phyloP scores from a whole-genome alignment of 2,113 vertebrate species.

The Puffinus mauretanicus region DNA sequence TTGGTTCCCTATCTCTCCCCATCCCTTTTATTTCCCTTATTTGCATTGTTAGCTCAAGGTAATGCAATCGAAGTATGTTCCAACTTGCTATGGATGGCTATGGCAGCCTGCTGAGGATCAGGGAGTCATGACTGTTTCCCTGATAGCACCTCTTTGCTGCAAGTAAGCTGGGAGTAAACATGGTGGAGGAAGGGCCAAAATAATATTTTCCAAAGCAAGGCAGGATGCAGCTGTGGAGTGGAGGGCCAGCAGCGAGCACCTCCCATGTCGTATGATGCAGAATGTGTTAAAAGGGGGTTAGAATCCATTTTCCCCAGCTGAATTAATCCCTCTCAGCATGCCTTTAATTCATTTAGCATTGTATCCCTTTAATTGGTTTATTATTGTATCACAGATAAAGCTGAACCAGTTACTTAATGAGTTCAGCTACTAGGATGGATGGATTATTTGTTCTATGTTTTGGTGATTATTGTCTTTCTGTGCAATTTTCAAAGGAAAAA shows the following conservation, averaged over 20 bases:
- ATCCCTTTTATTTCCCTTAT: neutral
- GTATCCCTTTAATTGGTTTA: neutral
- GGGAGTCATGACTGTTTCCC: neutral
- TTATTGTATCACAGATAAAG: neutral
- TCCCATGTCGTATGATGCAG: fast-evolving
- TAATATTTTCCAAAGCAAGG: neutral
- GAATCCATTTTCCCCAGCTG: neutral
- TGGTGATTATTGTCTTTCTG: neutral
- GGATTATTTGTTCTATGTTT: neutral
- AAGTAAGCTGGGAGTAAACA: neutral
- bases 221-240: neutral
- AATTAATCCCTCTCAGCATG: neutral
- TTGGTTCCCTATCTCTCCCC: neutral
- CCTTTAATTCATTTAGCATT: neutral
- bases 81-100: neutral
- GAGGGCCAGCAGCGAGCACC: neutral
- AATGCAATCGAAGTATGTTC: neutral
- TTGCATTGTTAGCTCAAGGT: neutral
- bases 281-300: neutral
- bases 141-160: neutral
- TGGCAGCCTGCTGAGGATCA: neutral
- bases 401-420: neutral
- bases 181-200: neutral
- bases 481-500: neutral
- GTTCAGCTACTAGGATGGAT: neutral